phyloP scores from a whole-genome alignment of 2,888 invertebrate species.

The Coelinius sp. region DNA sequence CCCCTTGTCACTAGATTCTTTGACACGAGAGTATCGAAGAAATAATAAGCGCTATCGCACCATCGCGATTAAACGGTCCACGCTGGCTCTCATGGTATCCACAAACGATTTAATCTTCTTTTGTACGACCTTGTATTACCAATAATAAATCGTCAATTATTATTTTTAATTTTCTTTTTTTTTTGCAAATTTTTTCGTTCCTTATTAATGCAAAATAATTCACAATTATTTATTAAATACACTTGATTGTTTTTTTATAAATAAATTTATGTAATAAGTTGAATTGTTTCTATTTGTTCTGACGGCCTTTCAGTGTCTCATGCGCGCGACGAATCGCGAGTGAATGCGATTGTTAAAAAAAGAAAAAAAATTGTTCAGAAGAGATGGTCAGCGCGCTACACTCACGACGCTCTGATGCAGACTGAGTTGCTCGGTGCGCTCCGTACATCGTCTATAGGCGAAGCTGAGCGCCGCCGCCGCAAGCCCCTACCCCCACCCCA shows the following conservation, averaged over 20 bases:
- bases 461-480: slow-evolving; percentile 25
- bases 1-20: slow-evolving; percentile 42
- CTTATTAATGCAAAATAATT: background rate
- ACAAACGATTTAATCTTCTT: background rate
- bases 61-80: slow-evolving; percentile 42
- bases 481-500: slow-evolving; percentile 42
- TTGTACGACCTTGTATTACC: background rate
- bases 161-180: too few relatives aligned
- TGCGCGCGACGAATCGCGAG: background rate
- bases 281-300: too few relatives aligned
- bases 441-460: slow-evolving; percentile 47
- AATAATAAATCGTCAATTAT: too few relatives aligned
- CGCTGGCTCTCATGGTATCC: slow-evolving; percentile 38
- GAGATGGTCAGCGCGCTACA: slow-evolving; percentile 51
- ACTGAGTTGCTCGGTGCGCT: slow-evolving; percentile 59
- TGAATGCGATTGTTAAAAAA: background rate
- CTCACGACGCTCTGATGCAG: slow-evolving; percentile 62
- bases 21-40: slow-evolving; percentile 41
- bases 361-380: slow-evolving; percentile 37
- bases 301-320: too few relatives aligned
- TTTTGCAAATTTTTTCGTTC: too few relatives aligned
- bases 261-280: too few relatives aligned
- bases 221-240: background rate
- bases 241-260: too few relatives aligned
- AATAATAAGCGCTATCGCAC: slow-evolving; percentile 43